These are phyloP conservation scores for Bombus breviceps DNA, from an alignment of 1,140 invertebrate genomes.

Conservation along the genomic window DNA sequence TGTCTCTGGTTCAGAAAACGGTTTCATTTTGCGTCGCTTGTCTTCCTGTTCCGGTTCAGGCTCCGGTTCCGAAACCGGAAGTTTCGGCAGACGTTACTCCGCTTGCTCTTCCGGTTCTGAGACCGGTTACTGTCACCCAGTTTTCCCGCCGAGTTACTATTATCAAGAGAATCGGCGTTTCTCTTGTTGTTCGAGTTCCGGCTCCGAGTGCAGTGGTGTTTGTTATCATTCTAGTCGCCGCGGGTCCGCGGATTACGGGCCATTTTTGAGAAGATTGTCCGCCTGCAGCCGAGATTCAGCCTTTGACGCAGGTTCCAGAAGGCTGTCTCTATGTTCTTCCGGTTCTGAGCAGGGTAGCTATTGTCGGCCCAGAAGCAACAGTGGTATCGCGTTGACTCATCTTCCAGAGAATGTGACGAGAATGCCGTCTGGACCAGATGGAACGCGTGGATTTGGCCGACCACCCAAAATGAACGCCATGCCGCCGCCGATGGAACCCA, in stretches of 20 bases:
- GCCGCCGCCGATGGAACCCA: conserved; percentile 44
- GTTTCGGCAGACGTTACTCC: conserved; percentile 77
- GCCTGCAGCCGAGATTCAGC: conserved; percentile 82
- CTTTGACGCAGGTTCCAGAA: conserved; percentile 74
- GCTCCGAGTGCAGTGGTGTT: conserved; percentile 70
- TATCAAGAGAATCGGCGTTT: conserved; percentile 75
- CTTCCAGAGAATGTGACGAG: conserved; percentile 88
- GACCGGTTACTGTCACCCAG: conserved; percentile 72
- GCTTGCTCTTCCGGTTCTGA: conserved; percentile 80
- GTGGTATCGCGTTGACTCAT: conserved; percentile 80
- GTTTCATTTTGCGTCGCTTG: conserved; percentile 75
- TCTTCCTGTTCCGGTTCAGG: conserved; percentile 79
- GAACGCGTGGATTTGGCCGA: conserved; percentile 88
- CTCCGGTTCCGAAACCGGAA: conserved; percentile 80
- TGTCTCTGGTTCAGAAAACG: conserved; percentile 82
- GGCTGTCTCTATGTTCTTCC: conserved; percentile 76
- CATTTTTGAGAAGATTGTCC: conserved; percentile 82
- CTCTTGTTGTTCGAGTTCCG: conserved; percentile 77
- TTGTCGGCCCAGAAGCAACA: conserved; percentile 83
- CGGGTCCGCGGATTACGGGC: conserved; percentile 76
- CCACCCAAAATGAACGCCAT: conserved; percentile 63
- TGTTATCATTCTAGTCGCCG: conserved; percentile 72
- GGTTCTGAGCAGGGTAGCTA: conserved; percentile 70
- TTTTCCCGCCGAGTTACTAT: conserved; percentile 74
- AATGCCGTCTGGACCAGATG: conserved; percentile 92